Percentiles rank a stretch among this genome's conserved stretches.
phyloP scores from a whole-genome alignment of 1,140 invertebrate genomes.

The Semibalanus balanoides region DNA sequence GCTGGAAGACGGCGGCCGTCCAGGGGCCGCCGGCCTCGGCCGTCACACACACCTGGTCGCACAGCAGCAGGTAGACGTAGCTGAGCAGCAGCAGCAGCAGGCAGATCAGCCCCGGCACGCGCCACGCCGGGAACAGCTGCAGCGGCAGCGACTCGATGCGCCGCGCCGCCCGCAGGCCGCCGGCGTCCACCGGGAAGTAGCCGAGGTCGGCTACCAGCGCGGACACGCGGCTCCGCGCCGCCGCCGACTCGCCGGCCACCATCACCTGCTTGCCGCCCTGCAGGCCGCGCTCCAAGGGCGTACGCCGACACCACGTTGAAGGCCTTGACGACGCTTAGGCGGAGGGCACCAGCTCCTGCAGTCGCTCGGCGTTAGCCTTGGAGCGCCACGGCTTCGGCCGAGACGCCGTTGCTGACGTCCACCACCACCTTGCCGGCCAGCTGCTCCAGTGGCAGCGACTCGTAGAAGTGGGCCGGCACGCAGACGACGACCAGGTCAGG shows the following conservation, averaged over 20 bases:
- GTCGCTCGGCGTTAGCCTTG: constrained; percentile 15
- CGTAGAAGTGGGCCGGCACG: constrained; percentile 13
- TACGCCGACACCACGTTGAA: constrained; percentile 20
- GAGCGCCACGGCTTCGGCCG: constrained; percentile 18
- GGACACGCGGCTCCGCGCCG: constrained; percentile 6
- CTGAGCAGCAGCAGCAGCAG: background rate
- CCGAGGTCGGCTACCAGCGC: constrained; percentile 11
- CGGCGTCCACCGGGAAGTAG: constrained; percentile 14
- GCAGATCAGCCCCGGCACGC: background rate
- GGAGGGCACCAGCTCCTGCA: constrained; percentile 13
- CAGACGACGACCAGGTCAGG: constrained; percentile 13
- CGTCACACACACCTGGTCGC: background rate
- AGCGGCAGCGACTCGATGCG: constrained; percentile 16
- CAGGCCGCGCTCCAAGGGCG: constrained; percentile 17
- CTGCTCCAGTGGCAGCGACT: constrained; percentile 2
- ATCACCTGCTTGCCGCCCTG: constrained; percentile 18
- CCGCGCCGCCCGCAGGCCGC: constrained; percentile 13
- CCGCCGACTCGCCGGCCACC: constrained; percentile 8
- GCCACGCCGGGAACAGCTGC: constrained; percentile 16
- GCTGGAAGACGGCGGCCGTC: constrained; percentile 5
- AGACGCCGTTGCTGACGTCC: constrained; percentile 19
- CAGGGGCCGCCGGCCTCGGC: constrained; percentile 4
- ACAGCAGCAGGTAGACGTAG: background rate
- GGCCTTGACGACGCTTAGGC: constrained; percentile 18
- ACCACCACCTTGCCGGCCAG: constrained; percentile 14